A percentile compares a stretch with the other conserved stretches of the same genome.
phyloP scores from a whole-genome alignment of 2,888 invertebrate species.

The Erebia epiphron region DNA sequence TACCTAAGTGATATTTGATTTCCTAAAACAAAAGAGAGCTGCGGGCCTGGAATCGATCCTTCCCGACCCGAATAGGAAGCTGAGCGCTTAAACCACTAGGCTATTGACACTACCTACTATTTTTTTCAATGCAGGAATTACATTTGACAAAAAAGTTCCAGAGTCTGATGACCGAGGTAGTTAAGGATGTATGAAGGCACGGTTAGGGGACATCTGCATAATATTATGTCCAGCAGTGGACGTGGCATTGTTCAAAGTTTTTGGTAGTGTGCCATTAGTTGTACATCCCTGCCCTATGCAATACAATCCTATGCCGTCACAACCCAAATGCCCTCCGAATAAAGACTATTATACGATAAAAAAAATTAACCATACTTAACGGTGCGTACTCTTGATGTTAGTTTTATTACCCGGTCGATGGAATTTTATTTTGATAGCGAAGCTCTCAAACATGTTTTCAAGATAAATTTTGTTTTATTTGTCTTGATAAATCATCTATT shows the following conservation, averaged over 20 bases:
- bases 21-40: no score
- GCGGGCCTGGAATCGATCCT: no score
- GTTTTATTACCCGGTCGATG: constrained; percentile 36
- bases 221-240: not conserved
- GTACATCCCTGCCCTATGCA: constrained; percentile 40
- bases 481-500: constrained; percentile 17
- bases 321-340: constrained; percentile 23
- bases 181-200: no score
- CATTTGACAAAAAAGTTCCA: no score
- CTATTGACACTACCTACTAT: no score
- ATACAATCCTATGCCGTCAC: not conserved
- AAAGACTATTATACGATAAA: constrained; percentile 22
- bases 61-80: no score
- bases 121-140: no score
- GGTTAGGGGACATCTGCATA: no score
- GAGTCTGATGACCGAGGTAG: no score
- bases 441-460: constrained; percentile 29
- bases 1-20: no score
- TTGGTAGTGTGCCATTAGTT: not conserved
- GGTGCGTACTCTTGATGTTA: constrained; percentile 31
- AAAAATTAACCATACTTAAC: constrained; percentile 23
- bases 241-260: not conserved
- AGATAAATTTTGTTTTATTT: constrained; percentile 26
- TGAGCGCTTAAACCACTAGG: no score
- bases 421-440: constrained; percentile 32